Percentiles rank a stretch among this genome's conserved stretches.
Evolutionary conservation across 2,888 invertebrate species (phyloP).

Genomic region (Himalopsyche japonica): DNA sequence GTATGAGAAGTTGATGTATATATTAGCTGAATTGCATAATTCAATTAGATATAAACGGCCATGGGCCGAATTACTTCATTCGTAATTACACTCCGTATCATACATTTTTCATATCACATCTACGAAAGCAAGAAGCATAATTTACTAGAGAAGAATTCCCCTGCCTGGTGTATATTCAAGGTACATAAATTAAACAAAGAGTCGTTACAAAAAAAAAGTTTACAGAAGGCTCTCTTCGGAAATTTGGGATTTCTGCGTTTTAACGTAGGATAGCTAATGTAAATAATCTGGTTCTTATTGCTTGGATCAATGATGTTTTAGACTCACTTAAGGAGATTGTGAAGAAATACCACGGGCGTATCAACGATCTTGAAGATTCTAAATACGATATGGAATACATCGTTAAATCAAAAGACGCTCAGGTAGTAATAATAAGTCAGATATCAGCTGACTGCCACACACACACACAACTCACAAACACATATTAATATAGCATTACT

Average conservation of each 20-base stretch:
- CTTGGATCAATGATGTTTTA: slow-evolving; percentile 52
- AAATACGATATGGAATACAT: slow-evolving; percentile 99
- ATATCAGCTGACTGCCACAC: background rate
- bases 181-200: background rate
- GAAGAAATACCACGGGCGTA: slow-evolving; percentile 87
- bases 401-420: slow-evolving; percentile 96
- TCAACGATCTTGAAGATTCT: slow-evolving; percentile 85
- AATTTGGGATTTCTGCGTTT: background rate
- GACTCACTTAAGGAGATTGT: slow-evolving; percentile 75
- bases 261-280: background rate
- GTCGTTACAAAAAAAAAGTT: background rate
- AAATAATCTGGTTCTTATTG: slow-evolving; percentile 12
- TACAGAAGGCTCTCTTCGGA: background rate
- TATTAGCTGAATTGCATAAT: no score
- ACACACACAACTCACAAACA: slow-evolving; percentile 49
- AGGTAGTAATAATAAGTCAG: slow-evolving; percentile 19
- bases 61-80: background rate
- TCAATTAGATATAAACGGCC: background rate
- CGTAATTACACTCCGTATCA: background rate
- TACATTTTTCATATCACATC: background rate
- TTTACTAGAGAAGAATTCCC: background rate
- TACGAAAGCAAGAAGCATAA: background rate
- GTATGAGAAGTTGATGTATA: no score
- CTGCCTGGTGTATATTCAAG: background rate
- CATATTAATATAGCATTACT: background rate